Percentiles rank a stretch among this genome's conserved stretches.
Conservation (phyloP, 2,113 vertebrate species). For the Ellobius talpinus region DNA sequence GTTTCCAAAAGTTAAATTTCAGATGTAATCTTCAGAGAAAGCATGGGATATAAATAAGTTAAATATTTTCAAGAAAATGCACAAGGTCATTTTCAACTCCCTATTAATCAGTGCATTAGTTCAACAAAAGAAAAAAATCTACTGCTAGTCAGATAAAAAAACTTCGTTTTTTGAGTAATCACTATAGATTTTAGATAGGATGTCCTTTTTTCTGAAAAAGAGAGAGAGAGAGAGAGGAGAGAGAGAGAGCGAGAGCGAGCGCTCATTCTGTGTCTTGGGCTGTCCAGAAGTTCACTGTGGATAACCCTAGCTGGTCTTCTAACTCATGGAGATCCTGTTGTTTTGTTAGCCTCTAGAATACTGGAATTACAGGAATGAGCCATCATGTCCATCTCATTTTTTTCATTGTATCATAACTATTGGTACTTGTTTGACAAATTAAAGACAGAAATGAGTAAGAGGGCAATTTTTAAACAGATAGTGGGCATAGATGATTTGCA, state of each 20-base stretch:
- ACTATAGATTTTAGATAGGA: background rate
- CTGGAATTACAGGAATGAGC: background rate
- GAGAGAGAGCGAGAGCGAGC: too few species aligned
- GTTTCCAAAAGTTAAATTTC: background rate
- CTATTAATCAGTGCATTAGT: background rate
- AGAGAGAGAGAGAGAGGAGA: too few species aligned
- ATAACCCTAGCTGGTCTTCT: background rate
- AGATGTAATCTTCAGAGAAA: background rate
- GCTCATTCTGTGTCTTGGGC: background rate
- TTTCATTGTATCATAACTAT: background rate
- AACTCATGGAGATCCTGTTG: too few species aligned
- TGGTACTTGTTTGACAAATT: background rate
- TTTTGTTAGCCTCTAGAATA: background rate
- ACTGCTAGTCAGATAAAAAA: background rate
- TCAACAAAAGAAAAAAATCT: background rate
- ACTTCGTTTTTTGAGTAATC: background rate
- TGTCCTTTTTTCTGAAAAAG: too few species aligned
- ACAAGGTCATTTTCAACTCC: background rate
- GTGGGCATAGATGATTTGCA: background rate
- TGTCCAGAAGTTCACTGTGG: background rate
- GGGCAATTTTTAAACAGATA: background rate
- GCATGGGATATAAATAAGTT: background rate
- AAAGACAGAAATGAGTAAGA: background rate
- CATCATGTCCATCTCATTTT: background rate
- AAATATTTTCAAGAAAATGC: background rate